These are phyloP conservation scores for Ditylenchus weischeri DNA, from an alignment of 2,888 invertebrate genomes.

Conservation along the genomic window DNA sequence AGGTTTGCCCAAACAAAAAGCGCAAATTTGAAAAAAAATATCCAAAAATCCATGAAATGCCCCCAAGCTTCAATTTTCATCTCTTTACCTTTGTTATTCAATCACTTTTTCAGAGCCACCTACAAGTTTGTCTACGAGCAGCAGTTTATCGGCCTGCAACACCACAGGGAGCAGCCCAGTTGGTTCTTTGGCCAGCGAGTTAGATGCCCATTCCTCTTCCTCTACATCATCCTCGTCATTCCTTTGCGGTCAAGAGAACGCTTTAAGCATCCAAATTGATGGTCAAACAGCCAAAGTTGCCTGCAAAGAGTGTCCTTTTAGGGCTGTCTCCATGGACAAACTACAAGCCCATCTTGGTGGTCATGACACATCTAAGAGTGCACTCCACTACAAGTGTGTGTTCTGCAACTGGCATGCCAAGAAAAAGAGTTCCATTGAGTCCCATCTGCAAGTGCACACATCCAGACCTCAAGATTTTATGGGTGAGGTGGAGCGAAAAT, in stretches of 20 bases:
- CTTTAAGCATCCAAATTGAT: not conserved
- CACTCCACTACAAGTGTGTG: constrained; percentile 39
- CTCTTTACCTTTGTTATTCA: too few species aligned
- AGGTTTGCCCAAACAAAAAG: too few species aligned
- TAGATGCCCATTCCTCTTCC: constrained; percentile 1
- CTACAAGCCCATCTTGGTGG: constrained; percentile 23
- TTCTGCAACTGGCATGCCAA: constrained; percentile 40
- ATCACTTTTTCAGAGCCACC: constrained; percentile 9
- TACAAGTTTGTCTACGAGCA: constrained; percentile 21
- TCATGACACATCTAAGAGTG: constrained; percentile 32
- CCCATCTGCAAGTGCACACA: constrained; percentile 40
- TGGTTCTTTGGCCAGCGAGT: not conserved
- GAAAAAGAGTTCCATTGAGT: constrained; percentile 33
- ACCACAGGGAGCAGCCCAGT: too few species aligned
- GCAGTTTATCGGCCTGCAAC: constrained; percentile 8
- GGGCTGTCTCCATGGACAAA: constrained; percentile 28
- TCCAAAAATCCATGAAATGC: too few species aligned
- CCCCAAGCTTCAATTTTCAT: too few species aligned
- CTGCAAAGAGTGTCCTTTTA: constrained; percentile 33
- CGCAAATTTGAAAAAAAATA: too few species aligned
- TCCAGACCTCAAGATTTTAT: constrained; percentile 30
- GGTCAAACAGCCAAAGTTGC: constrained; percentile 6
- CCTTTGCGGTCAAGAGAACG: not conserved
- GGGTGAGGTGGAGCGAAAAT: constrained; percentile 37
- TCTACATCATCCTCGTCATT: not conserved